Evolutionary conservation across 23 tunicate species (phyloP), one percentile per base, ranked within the genome.

Genomic region (Ciona savignyi): DNA sequence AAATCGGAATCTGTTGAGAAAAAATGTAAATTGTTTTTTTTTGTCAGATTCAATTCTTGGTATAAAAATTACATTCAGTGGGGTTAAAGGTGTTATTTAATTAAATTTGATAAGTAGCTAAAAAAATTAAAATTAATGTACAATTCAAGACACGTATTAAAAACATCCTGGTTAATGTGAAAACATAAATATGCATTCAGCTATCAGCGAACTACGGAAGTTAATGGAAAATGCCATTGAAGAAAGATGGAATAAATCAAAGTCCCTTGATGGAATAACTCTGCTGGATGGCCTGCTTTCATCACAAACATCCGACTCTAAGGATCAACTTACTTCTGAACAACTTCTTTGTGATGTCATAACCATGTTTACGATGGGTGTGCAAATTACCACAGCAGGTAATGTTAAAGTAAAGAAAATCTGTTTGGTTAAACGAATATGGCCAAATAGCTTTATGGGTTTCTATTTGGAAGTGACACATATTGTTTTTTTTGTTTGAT

Each of bases 221-320:
- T 62, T 88, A 19, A 20, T 88, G 35, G 80, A 81, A 34, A 77
- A 88, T 56, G 96, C 87, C n/a, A 29, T 88, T 30, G 84, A 81
- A 35, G 51, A 51, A 2, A 75, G 74, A 34, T 81, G 81, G 78
- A 76, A 72, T 20, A 72, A 76, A 34, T 32, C 63, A 15, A 76
- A 69, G 23, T 60, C 68, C 3, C 32, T 62, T 0, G 34, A 64
- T 0, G 24, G 24, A 4, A n/a, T 22, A 3, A 42, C 51, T 1
- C 62, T 87, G n/a, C 60, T 82, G 19, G 86, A 73, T 27, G 77
- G 77, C 3, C 35, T 88, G 1, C 80, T 88, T 1, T 60, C 68
- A n/a, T 79, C 84, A 1, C 71, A 83, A 0, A 82, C 73, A 33
- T 42, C 56, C 56, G n/a, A n/a, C n/a, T 42, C 56, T 15, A 15